These are phyloP conservation scores for Tetramorium simillimum DNA, from an alignment of 1,140 invertebrate species.

Conservation along the genomic window DNA sequence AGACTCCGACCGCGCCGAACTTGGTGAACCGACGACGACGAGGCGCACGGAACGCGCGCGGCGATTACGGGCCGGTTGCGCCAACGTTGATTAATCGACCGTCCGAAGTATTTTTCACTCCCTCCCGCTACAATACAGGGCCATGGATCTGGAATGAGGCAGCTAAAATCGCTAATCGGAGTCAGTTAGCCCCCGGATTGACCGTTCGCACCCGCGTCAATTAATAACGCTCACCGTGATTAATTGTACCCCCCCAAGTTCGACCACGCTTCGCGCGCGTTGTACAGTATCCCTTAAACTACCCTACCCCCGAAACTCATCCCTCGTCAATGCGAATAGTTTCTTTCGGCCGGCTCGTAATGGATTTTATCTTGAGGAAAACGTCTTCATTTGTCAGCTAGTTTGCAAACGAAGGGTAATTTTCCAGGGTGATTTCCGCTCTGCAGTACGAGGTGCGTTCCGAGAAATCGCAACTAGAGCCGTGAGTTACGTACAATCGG, in stretches of 20 bases:
- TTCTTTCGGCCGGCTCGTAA: not conserved
- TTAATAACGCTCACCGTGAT: conserved; percentile 31
- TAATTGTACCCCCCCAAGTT: not conserved
- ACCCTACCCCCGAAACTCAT: not conserved
- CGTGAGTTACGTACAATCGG: not conserved
- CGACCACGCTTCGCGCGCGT: not conserved
- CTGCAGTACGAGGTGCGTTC: not conserved
- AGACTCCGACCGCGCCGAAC: conserved; percentile 7
- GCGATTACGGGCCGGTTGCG: conserved; percentile 18
- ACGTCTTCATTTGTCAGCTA: not conserved
- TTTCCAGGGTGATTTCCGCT: not conserved
- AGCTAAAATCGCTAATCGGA: conserved; percentile 52
- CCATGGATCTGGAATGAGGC: conserved; percentile 34
- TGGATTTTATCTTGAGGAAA: not conserved
- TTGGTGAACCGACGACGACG: not conserved
- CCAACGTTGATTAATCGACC: conserved; percentile 49
- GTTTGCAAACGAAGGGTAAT: not conserved
- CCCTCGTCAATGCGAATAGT: not conserved
- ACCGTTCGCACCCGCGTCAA: conserved; percentile 35
- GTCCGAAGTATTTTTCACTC: conserved; percentile 14
- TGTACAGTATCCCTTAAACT: not conserved
- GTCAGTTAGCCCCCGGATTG: conserved; percentile 32
- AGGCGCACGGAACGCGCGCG: not conserved
- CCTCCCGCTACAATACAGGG: not conserved
- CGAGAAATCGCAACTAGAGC: conserved; percentile 27